These are phyloP conservation scores for Turdus rufiventris DNA, from an alignment of 2,113 vertebrate genomes.

Conservation along the genomic window DNA sequence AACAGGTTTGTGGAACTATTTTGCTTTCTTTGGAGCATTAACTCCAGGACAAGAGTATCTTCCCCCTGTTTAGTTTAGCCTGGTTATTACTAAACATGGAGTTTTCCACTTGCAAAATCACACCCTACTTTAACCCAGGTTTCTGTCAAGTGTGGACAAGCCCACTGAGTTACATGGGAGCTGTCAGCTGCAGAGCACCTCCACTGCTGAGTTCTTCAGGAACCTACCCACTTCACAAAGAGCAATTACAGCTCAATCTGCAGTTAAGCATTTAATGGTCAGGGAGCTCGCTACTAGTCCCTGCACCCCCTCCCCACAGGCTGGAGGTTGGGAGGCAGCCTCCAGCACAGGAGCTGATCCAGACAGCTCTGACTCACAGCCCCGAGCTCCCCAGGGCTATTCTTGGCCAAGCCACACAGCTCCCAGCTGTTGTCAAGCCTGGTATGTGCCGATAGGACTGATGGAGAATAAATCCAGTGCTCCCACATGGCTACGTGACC, in stretches of 20 bases:
- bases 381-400: conserved; percentile 19
- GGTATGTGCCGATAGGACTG: conserved; percentile 4
- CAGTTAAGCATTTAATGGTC: neutral
- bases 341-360: neutral
- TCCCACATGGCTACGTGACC: conserved; percentile 52
- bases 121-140: neutral
- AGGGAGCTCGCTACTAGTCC: neutral
- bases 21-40: neutral
- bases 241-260: neutral
- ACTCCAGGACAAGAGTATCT: neutral
- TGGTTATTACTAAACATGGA: conserved; percentile 47
- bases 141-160: conserved; percentile 47
- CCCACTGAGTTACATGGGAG: neutral
- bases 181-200: neutral
- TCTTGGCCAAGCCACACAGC: conserved; percentile 32
- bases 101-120: conserved; percentile 31
- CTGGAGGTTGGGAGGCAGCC: neutral
- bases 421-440: conserved; percentile 57
- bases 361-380: conserved; percentile 22
- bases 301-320: neutral
- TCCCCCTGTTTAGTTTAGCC: neutral
- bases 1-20: neutral
- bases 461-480: conserved; percentile 19
- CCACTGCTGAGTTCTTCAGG: neutral
- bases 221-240: neutral